These are phyloP conservation scores for Lysandra bellargus DNA, from an alignment of 2,888 invertebrate species.

Conservation along the genomic window DNA sequence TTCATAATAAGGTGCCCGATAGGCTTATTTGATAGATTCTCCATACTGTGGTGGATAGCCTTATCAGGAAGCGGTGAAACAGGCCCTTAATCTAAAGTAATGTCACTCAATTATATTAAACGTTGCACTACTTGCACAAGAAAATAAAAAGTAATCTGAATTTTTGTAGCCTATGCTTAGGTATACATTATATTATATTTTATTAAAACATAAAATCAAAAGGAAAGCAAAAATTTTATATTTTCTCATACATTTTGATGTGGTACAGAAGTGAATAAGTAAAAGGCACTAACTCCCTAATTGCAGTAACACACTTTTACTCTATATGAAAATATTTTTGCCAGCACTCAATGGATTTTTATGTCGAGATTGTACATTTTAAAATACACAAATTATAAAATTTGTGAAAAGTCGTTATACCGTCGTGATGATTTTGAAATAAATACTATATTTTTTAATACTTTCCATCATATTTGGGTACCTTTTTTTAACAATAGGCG, in stretches of 20 bases:
- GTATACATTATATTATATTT: background rate
- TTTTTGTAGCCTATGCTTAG: background rate
- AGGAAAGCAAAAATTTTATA: background rate
- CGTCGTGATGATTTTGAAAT: background rate
- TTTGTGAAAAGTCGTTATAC: background rate
- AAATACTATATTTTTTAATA: background rate
- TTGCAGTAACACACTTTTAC: slow-evolving; percentile 8
- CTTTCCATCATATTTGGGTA: too few relatives aligned
- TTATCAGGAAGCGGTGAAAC: too few relatives aligned
- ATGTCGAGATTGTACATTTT: background rate
- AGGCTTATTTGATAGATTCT: too few relatives aligned
- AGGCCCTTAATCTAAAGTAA: too few relatives aligned
- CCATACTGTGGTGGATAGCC: too few relatives aligned
- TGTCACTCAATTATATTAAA: too few relatives aligned
- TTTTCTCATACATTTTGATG: background rate
- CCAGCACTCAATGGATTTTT: background rate
- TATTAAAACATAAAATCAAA: background rate
- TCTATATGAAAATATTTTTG: slow-evolving; percentile 4
- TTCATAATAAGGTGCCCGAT: too few relatives aligned
- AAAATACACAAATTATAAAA: background rate
- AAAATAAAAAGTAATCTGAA: too few relatives aligned
- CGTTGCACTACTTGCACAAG: too few relatives aligned
- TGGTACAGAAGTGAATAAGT: background rate
- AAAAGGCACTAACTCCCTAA: background rate
- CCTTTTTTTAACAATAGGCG: too few relatives aligned